A percentile compares a stretch with the other conserved stretches of the same genome.
Evolutionary conservation across 2,888 invertebrate genomes (phyloP).

Genomic region (Hedychridium roseum): DNA sequence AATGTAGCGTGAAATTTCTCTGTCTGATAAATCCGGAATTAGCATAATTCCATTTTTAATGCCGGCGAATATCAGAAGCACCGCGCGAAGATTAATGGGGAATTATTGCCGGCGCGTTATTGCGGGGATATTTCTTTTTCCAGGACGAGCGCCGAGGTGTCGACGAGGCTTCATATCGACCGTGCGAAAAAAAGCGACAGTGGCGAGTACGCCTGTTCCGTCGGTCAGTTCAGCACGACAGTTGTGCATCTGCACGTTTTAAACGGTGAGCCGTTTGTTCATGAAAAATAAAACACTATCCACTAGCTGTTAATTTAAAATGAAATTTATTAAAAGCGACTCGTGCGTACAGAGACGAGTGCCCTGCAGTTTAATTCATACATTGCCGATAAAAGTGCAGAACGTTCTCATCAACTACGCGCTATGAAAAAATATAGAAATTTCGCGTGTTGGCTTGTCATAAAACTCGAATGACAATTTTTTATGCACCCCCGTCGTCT

Average conservation of each 20-base stretch:
- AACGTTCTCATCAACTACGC: background rate
- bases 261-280: conserved; percentile 68
- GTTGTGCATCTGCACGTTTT: conserved; percentile 74
- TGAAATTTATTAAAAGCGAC: background rate
- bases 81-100: too few species aligned
- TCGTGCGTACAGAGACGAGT: background rate
- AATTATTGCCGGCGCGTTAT: too few species aligned
- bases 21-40: too few species aligned
- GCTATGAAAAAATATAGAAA: background rate
- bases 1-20: too few species aligned
- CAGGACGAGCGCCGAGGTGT: conserved; percentile 54
- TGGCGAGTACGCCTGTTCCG: conserved; percentile 72
- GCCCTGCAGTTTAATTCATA: too few species aligned
- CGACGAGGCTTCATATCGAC: conserved; percentile 56
- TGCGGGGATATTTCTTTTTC: too few species aligned
- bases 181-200: conserved; percentile 72
- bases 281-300: background rate
- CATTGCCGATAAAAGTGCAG: background rate
- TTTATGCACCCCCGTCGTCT: too few species aligned
- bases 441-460: background rate
- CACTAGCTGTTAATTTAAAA: conserved; percentile 1
- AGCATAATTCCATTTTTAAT: too few species aligned
- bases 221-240: conserved; percentile 72
- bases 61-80: too few species aligned
- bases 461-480: too few species aligned